A percentile compares a stretch with the other conserved stretches of the same genome.
Evolutionary conservation across 2,113 vertebrate genomes (phyloP).

Genomic region (Hymenochirus boettgeri): DNA sequence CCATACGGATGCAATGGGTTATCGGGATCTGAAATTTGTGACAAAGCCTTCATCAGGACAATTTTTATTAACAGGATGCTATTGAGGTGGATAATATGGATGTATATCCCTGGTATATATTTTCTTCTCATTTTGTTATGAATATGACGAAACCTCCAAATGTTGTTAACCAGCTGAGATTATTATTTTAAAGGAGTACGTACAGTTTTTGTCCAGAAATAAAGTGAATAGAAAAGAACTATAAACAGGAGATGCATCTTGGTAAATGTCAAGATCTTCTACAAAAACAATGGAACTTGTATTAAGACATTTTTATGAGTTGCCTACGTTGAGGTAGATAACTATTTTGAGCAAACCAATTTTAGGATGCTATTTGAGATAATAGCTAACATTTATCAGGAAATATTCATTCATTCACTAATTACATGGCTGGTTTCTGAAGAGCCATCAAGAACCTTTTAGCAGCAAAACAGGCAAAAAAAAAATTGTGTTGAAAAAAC

Average conservation of each 20-base stretch:
- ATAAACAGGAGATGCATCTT: background rate
- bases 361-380: conserved; percentile 11
- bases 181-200: too few relatives aligned
- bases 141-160: too few relatives aligned
- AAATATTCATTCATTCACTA: conserved; percentile 27
- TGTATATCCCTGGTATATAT: too few relatives aligned
- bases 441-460: conserved; percentile 10
- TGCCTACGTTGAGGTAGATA: conserved; percentile 3
- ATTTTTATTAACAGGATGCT: too few relatives aligned
- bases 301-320: conserved; percentile 29
- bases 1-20: too few relatives aligned
- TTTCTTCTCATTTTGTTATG: too few relatives aligned
- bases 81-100: too few relatives aligned
- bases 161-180: too few relatives aligned
- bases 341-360: too few relatives aligned
- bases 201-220: too few relatives aligned
- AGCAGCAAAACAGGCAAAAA: background rate
- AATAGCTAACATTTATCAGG: conserved; percentile 28
- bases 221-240: background rate
- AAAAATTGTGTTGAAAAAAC: conserved; percentile 6
- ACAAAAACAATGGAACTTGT: conserved; percentile 17
- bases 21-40: too few relatives aligned
- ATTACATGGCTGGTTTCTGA: conserved; percentile 24
- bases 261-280: conserved; percentile 31
- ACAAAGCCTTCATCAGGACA: too few relatives aligned